phyloP scores from a whole-genome alignment of 2,797 vertebrate species.

The Lateolabrax maculatus region DNA sequence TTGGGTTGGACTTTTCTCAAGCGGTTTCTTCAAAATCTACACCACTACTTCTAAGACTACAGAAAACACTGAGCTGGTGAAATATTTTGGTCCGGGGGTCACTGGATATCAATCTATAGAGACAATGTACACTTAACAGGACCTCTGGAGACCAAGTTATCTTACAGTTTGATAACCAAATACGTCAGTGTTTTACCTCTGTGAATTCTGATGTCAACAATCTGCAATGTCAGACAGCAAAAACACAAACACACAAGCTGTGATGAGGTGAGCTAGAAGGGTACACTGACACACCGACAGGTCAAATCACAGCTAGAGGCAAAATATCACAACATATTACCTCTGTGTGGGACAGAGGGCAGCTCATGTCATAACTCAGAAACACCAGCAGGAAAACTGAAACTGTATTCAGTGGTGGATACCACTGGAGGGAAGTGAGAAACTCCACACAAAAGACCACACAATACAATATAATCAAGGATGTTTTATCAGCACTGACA shows the following conservation, averaged over 20 bases:
- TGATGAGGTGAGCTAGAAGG: background rate
- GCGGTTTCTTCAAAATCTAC: no score
- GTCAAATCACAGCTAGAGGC: background rate
- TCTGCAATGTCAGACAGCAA: background rate
- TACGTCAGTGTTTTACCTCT: background rate
- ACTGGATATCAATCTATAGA: background rate
- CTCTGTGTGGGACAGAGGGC: background rate
- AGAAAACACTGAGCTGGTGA: background rate
- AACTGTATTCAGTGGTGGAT: no score
- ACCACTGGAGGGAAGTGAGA: no score
- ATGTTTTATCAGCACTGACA: no score
- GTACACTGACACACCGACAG: background rate
- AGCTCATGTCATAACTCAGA: conserved; percentile 1
- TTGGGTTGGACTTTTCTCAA: no score
- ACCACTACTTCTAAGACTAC: background rate
- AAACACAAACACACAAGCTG: background rate
- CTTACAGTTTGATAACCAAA: no score
- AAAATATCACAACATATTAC: background rate
- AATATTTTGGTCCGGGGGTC: background rate
- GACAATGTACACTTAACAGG: background rate
- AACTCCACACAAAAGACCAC: no score
- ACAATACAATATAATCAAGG: no score
- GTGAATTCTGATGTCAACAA: background rate
- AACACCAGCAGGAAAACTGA: background rate
- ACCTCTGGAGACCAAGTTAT: background rate